Base-by-base conservation (phyloP, 2,888 invertebrate species). In the Cinara cedri region DNA sequence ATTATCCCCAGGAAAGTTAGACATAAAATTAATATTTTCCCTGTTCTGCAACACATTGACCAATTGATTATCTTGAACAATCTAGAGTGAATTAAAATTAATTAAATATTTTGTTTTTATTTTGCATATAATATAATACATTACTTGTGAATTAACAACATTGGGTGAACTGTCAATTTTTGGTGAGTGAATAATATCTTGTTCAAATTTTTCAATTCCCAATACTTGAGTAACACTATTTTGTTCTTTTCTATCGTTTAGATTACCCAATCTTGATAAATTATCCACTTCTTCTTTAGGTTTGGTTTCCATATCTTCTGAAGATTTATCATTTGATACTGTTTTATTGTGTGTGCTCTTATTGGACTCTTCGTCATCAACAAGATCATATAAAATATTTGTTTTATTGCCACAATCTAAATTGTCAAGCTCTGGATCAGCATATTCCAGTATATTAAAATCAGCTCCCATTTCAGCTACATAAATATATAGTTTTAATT, bases 361-460 rank as follows among this genome's bases (percentile, higher is more conserved):
- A 84, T 85, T 89, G 81, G 91, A 90, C 65, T 91, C 89, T 83
- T 92, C 91, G 55, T 91, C 90, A 82, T 91, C 89, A 82, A 90
- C 90, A 71, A 91, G 91, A 83, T 93, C 93, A 85, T 95, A 95
- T 76, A 97, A 89, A 83, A 96, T 93, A 84, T 94, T 95, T 51
- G 94, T 94, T 84, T 93, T 92, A 82, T 91, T 91, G 1, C 92
- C 92, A 81, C 91, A 91, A 82, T 91, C 89, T 83, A 93, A 89
- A 81, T 91, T 91, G 83, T 95, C 95, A 74, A 96, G 87, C 86
- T 96, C 96, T 0, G 97, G 95, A 88, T 97, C 97, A 0, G 96
- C 97, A 86, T 97, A 97, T 86, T 96, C 96, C 82, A 97, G 87
- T 84, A 97, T 96, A 86, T 97, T 97, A 87, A 97, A 97, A 87